Evolutionary conservation across 2,113 vertebrate genomes (phyloP).

Genomic region (Pycnonotus jocosus): DNA sequence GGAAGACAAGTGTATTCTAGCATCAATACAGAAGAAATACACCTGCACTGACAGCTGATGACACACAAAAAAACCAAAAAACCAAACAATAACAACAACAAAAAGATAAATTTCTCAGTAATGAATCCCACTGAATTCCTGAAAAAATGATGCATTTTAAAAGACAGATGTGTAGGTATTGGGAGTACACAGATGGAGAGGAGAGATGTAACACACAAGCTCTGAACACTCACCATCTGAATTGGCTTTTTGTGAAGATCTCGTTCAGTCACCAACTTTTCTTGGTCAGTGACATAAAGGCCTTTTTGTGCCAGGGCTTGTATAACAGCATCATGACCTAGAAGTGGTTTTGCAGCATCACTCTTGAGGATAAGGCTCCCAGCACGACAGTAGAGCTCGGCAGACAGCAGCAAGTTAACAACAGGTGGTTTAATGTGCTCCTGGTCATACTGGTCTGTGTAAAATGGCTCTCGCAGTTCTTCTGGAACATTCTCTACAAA

Average conservation of each 20-base stretch:
- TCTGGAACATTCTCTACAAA: conserved; percentile 86
- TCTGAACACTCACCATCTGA: conserved; percentile 86
- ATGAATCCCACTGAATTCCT: background rate
- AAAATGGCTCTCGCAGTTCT: conserved; percentile 90
- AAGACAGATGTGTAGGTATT: background rate
- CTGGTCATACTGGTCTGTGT: conserved; percentile 97
- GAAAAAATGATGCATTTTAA: background rate
- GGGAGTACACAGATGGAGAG: background rate
- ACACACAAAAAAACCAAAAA: background rate
- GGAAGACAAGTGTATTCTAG: background rate
- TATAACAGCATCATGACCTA: conserved; percentile 93
- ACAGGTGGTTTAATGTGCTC: conserved; percentile 96
- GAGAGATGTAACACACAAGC: background rate
- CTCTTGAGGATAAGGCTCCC: conserved; percentile 91
- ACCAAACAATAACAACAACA: background rate
- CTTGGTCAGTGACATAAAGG: conserved; percentile 94
- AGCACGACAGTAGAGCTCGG: conserved; percentile 92
- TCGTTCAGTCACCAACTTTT: conserved; percentile 89
- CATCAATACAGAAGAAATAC: background rate
- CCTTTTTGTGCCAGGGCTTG: conserved; percentile 94
- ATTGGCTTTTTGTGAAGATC: conserved; percentile 93
- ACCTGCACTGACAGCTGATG: background rate
- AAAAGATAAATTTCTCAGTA: background rate
- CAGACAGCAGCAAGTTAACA: conserved; percentile 88
- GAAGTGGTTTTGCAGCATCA: conserved; percentile 84